Conservation (phyloP, 2,113 vertebrate genomes). For the Semicossyphus pulcher region DNA sequence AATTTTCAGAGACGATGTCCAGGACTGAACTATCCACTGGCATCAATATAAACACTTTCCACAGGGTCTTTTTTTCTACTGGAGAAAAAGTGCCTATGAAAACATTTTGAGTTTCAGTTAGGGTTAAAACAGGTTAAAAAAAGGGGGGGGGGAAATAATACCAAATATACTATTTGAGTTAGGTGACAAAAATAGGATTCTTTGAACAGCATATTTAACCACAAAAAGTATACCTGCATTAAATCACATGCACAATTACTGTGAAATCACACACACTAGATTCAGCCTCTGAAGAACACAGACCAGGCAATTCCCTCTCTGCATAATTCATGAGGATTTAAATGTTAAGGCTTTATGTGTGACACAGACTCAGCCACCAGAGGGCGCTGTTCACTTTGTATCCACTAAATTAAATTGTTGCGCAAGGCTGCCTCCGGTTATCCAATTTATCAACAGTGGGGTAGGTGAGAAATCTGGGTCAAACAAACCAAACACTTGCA, state of each 20-base stretch:
- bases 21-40: neutral
- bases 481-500: constrained; percentile 77
- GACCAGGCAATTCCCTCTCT: neutral
- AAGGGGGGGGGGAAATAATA: no score
- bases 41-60: no score
- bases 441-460: constrained; percentile 75
- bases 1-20: neutral
- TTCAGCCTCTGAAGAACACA: neutral
- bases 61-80: no score
- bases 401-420: constrained; percentile 58
- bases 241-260: neutral
- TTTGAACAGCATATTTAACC: neutral
- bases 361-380: constrained; percentile 60
- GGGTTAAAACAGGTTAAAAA: no score
- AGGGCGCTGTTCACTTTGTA: constrained; percentile 69
- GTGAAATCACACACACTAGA: neutral
- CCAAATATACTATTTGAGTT: no score
- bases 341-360: neutral
- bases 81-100: no score
- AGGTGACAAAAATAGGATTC: neutral
- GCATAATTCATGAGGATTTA: constrained; percentile 8
- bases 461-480: constrained; percentile 82
- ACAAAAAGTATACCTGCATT: neutral
- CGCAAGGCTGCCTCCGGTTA: constrained; percentile 68
- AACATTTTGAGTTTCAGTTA: no score